A percentile compares a stretch with the other conserved stretches of the same genome.
phyloP scores from a whole-genome alignment of 2,113 vertebrate genomes.

The Cinclus cinclus region DNA sequence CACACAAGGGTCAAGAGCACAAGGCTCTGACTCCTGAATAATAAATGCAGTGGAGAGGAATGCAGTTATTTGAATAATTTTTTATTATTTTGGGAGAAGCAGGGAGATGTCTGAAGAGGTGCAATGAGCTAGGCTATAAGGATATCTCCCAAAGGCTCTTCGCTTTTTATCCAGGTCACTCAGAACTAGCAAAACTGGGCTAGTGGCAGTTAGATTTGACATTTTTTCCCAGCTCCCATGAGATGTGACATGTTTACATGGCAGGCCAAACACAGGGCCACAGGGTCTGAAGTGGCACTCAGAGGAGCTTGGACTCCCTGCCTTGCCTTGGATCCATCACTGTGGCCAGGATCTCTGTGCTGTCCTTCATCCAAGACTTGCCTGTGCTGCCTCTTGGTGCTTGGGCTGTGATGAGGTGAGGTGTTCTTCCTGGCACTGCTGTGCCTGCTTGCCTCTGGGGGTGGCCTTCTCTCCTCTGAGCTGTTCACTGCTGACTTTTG shows the following conservation, averaged over 20 bases:
- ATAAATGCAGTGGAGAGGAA: not conserved
- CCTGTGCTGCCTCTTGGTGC: not conserved
- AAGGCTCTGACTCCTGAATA: not conserved
- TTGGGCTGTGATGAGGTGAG: rapidly evolving
- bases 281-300: rapidly evolving
- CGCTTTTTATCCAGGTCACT: not conserved
- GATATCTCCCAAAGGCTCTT: not conserved
- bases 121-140: not conserved
- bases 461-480: not conserved
- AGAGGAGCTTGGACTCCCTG: not conserved
- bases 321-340: not conserved
- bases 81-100: not conserved
- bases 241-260: not conserved
- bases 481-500: not conserved
- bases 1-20: not conserved
- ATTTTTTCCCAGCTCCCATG: not conserved
- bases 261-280: not conserved
- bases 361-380: not conserved
- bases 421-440: not conserved
- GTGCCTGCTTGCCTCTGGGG: not conserved
- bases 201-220: not conserved
- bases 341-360: not conserved
- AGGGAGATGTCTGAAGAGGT: not conserved
- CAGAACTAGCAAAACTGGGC: not conserved
- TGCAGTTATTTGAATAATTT: not conserved